A percentile compares a stretch with the other conserved stretches of the same genome.
These are phyloP conservation scores for Drosophila siamana DNA, from an alignment of 2,888 invertebrate species.

Conservation along the genomic window DNA sequence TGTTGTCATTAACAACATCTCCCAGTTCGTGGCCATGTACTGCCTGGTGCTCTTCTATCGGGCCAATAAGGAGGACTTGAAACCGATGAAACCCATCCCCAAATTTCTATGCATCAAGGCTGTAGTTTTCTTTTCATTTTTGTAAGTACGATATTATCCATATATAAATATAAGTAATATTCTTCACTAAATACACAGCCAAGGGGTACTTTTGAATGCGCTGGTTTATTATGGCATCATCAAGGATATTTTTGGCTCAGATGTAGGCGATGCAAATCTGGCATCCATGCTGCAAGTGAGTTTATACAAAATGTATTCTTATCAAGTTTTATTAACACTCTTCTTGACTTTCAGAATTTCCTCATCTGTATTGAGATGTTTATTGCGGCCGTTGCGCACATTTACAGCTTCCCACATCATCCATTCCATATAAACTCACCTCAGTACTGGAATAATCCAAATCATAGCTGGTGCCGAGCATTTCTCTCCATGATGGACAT, in stretches of 20 bases:
- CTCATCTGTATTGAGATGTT: constrained; percentile 99
- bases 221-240: constrained; percentile 94
- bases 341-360: constrained; percentile 90
- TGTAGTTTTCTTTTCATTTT: constrained; percentile 98
- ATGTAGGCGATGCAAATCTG: constrained; percentile 89
- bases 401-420: constrained; percentile 97
- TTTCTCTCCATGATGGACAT: constrained; percentile 98
- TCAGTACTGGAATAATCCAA: constrained; percentile 86
- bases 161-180: not conserved
- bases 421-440: constrained; percentile 90
- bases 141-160: constrained; percentile 89
- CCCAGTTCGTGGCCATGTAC: constrained; percentile 98
- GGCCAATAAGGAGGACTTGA: constrained; percentile 92
- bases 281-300: constrained; percentile 93
- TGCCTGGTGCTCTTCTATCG: constrained; percentile 97
- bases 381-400: constrained; percentile 96
- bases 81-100: constrained; percentile 96
- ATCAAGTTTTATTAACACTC: not conserved
- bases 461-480: constrained; percentile 89
- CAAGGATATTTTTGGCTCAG: constrained; percentile 90
- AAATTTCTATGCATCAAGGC: constrained; percentile 99
- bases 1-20: constrained; percentile 94
- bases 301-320: not conserved
- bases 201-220: constrained; percentile 95
- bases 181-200: constrained; percentile 87